These are phyloP conservation scores for Oryzias celebensis DNA, from an alignment of 2,113 vertebrate genomes.

Conservation along the genomic window DNA sequence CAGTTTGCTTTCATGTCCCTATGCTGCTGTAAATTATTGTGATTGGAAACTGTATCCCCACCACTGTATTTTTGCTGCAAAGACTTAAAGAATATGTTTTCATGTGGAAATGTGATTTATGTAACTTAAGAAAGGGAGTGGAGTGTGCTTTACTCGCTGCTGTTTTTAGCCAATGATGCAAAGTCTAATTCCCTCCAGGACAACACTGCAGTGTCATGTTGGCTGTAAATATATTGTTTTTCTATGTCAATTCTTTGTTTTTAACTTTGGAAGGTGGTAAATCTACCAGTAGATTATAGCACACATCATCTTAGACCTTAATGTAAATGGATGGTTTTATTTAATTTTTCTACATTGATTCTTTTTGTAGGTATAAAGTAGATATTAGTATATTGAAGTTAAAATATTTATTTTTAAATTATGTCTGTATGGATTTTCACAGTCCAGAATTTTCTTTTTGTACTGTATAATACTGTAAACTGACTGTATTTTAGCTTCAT, in stretches of 20 bases:
- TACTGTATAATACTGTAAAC: slow-evolving; percentile 37
- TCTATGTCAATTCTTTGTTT: slow-evolving; percentile 27
- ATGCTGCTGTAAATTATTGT: slow-evolving; percentile 74
- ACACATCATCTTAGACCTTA: slow-evolving; percentile 36
- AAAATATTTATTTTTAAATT: slow-evolving; percentile 42
- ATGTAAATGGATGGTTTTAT: slow-evolving; percentile 45
- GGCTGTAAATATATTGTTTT: slow-evolving; percentile 44
- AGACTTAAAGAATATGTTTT: slow-evolving; percentile 62
- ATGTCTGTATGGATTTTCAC: slow-evolving; percentile 41
- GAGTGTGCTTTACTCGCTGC: slow-evolving; percentile 42
- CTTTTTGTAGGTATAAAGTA: slow-evolving; percentile 66
- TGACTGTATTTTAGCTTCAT: slow-evolving; percentile 38
- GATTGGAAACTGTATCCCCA: slow-evolving; percentile 67
- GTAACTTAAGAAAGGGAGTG: slow-evolving; percentile 53
- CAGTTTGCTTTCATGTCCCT: slow-evolving; percentile 68
- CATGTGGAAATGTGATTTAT: slow-evolving; percentile 67
- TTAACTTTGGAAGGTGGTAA: slow-evolving; percentile 50
- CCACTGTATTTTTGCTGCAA: slow-evolving; percentile 70
- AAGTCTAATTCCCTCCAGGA: slow-evolving; percentile 50
- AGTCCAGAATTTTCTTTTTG: slow-evolving; percentile 44
- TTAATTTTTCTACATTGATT: slow-evolving; percentile 34
- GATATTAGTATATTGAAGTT: slow-evolving; percentile 33
- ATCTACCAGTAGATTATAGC: slow-evolving; percentile 36
- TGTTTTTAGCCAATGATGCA: slow-evolving; percentile 57
- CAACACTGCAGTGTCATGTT: slow-evolving; percentile 47